Percentiles rank a stretch among this genome's conserved stretches.
Conservation (phyloP, 2,797 vertebrate genomes). For the Artibeus lituratus region DNA sequence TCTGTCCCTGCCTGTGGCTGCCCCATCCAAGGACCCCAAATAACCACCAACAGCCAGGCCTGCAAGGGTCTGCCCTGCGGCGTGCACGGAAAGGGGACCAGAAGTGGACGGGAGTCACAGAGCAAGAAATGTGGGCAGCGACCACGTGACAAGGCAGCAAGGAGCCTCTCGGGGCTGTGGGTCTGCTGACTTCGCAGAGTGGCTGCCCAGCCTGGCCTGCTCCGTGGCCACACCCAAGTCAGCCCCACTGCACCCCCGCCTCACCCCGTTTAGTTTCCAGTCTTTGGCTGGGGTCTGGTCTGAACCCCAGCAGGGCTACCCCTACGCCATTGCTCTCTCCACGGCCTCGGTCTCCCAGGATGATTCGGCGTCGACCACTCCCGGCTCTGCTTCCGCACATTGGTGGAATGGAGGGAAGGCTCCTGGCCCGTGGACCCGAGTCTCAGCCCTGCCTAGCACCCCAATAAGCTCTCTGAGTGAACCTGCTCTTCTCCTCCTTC, state of each 20-base stretch:
- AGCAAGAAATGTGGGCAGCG: neutral
- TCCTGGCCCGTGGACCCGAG: neutral
- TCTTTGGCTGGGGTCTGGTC: neutral
- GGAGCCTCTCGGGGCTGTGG: neutral
- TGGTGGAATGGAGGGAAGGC: neutral
- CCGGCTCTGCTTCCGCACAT: neutral
- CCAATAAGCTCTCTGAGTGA: neutral
- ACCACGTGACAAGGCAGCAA: neutral
- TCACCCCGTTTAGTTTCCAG: neutral
- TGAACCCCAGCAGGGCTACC: neutral
- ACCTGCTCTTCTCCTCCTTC: neutral
- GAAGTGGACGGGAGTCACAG: neutral
- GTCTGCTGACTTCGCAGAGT: neutral
- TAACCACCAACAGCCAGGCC: neutral
- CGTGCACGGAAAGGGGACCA: neutral
- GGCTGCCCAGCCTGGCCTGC: neutral
- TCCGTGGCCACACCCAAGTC: neutral
- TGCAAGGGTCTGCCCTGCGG: neutral
- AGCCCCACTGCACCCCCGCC: too few species aligned
- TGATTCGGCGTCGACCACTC: rapidly evolving
- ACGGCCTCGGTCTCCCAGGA: neutral
- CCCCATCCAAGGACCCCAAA: neutral
- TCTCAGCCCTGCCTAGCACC: neutral
- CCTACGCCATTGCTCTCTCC: neutral
- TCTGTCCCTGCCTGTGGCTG: neutral